phyloP scores from a whole-genome alignment of 2,888 invertebrate genomes.

The Ctena decussata region DNA sequence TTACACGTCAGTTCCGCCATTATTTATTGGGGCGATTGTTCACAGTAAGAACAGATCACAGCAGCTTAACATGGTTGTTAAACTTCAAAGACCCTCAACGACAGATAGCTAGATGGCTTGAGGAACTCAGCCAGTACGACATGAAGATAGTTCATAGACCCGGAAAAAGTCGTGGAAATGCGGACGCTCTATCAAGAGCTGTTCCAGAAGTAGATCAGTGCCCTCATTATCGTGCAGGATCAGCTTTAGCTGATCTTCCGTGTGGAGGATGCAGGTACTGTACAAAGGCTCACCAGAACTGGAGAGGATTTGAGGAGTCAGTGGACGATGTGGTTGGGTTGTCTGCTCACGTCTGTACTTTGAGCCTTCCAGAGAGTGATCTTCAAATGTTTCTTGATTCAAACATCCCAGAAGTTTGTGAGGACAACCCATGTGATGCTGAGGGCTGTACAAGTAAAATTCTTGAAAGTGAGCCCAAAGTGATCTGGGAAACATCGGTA shows the following conservation, averaged over 20 bases:
- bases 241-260: constrained; percentile 19
- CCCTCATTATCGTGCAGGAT: neutral
- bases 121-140: constrained; percentile 62
- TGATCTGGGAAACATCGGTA: too few species aligned
- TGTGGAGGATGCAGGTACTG: constrained; percentile 56
- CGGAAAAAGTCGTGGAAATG: constrained; percentile 35
- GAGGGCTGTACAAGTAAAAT: too few species aligned
- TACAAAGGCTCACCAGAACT: constrained; percentile 11
- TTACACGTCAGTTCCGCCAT: constrained; percentile 56
- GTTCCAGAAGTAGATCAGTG: neutral
- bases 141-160: constrained; percentile 24
- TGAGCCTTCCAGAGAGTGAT: too few species aligned
- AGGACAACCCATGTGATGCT: too few species aligned
- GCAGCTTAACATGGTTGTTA: constrained; percentile 52
- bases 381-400: too few species aligned
- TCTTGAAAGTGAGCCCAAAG: too few species aligned
- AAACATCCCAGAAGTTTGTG: too few species aligned
- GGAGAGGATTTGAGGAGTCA: constrained; percentile 16
- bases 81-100: neutral
- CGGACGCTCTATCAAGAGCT: constrained; percentile 33
- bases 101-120: constrained; percentile 36
- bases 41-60: constrained; percentile 57
- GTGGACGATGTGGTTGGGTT: constrained; percentile 33
- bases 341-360: neutral
- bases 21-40: constrained; percentile 55